Evolutionary conservation across 2,113 vertebrate genomes (phyloP), one percentile per base, ranked within the genome.

Genomic region (Dendrocopos noguchii): DNA sequence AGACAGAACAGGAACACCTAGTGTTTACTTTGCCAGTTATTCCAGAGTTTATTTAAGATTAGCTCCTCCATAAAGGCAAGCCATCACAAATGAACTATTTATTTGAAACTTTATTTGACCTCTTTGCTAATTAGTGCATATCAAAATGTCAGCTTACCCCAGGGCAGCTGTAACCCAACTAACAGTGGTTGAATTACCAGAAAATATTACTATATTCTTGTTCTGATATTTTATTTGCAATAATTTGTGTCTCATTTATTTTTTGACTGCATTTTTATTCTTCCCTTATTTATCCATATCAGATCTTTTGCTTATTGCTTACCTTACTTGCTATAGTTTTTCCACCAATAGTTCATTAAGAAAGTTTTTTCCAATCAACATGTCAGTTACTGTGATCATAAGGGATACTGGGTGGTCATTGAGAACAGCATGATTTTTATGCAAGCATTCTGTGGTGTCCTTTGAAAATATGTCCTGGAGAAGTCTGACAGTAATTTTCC

Each of bases 101-200:
- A 83, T 90, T 63, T 94, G 71, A 90, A 86, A 88, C 89, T 85
- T 89, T 93, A 80, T 93, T 86, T 95, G 95, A 95, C 95, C 95
- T 96, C 93, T 95, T 96, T 96, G 92, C 73, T 95, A 95, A 96
- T 96, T 96, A 96, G 95, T 95, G 95, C 95, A 84, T 95, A 83
- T 53, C 65, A 96, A 95, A 96, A 96, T 96, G 90, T 71, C 42
- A 88, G 88, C 83, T 95, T 95, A 95, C 95, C 93, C 93, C 95
- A 65, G 75, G 95, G 95, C 94, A 88, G 76, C 60, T 83, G 80
- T 53, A 86, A 91, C 42, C 76, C 76, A 75, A 53, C 61, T 80
- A 93, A 90, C 73, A 94, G 80, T 95, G 93, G 22, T 61, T 95
- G 90, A 90, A 83, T 75, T 94, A 94, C 44, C 70, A 91, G 53